These are phyloP conservation scores for Chaetura pelagica DNA, from an alignment of 2,113 vertebrate species.

Conservation along the genomic window DNA sequence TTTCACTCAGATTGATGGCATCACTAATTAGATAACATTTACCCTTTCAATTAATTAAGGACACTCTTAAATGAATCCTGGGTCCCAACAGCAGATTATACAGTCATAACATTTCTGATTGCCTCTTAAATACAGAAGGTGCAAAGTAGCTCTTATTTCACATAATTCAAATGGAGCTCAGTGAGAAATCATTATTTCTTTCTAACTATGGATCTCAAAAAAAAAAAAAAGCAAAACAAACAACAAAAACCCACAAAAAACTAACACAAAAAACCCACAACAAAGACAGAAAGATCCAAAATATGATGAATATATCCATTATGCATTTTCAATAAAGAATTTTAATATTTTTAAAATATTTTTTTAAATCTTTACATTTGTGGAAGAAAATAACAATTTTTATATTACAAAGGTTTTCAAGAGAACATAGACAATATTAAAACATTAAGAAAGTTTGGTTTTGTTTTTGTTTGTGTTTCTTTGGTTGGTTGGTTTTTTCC, in stretches of 20 bases:
- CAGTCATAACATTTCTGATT: not conserved
- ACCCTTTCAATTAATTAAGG: not conserved
- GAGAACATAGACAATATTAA: not conserved
- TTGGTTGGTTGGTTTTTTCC: not conserved
- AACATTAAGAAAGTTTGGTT: not conserved
- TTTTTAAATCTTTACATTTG: not conserved
- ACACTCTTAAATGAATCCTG: not conserved
- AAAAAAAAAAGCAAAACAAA: no score
- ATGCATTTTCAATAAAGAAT: not conserved
- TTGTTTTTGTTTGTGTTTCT: no score
- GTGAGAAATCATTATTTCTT: not conserved
- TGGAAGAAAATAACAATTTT: not conserved
- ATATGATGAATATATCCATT: not conserved
- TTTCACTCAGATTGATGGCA: not conserved
- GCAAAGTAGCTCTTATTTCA: not conserved
- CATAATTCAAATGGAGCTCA: not conserved
- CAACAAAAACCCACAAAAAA: no score
- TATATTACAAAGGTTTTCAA: not conserved
- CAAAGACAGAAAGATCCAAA: not conserved
- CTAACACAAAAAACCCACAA: not conserved
- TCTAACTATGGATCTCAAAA: not conserved
- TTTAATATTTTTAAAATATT: not conserved
- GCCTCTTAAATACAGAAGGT: not conserved
- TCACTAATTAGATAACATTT: not conserved
- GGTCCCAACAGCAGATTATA: not conserved